Percentiles rank a stretch among this genome's conserved stretches.
phyloP scores from a whole-genome alignment of 2,113 vertebrate species.

The Entomyzon cyanotis region DNA sequence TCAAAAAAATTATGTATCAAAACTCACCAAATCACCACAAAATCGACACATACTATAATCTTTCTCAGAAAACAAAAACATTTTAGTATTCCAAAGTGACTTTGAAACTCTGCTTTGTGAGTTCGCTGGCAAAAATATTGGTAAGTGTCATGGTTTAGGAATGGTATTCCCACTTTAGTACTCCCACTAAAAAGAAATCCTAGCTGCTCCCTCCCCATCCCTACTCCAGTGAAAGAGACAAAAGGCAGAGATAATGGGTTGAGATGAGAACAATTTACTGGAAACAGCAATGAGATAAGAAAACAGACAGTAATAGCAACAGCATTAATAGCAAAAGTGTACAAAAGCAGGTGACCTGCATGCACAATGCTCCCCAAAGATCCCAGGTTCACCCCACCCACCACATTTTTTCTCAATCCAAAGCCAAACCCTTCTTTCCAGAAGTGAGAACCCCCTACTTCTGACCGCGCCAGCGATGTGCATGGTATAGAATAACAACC shows the following conservation, averaged over 20 bases:
- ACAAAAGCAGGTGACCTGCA: background rate
- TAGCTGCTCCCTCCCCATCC: background rate
- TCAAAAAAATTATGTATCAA: background rate
- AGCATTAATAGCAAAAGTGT: background rate
- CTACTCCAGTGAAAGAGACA: background rate
- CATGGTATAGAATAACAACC: background rate
- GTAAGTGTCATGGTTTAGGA: background rate
- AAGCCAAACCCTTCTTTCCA: background rate
- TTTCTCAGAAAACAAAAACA: background rate
- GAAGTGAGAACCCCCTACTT: background rate
- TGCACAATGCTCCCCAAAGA: background rate
- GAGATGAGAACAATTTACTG: background rate
- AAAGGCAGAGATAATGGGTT: background rate
- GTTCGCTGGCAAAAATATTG: background rate
- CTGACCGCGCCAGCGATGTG: accelerated
- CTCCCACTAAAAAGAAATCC: background rate
- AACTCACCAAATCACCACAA: background rate
- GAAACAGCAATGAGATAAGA: background rate
- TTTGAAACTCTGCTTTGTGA: background rate
- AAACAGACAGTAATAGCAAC: background rate
- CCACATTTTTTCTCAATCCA: background rate
- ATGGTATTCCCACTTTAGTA: background rate
- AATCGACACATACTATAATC: background rate
- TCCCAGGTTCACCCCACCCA: background rate
- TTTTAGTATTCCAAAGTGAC: background rate